Base-by-base conservation (phyloP, 2,113 vertebrate genomes). In the Charadrius vociferus region DNA sequence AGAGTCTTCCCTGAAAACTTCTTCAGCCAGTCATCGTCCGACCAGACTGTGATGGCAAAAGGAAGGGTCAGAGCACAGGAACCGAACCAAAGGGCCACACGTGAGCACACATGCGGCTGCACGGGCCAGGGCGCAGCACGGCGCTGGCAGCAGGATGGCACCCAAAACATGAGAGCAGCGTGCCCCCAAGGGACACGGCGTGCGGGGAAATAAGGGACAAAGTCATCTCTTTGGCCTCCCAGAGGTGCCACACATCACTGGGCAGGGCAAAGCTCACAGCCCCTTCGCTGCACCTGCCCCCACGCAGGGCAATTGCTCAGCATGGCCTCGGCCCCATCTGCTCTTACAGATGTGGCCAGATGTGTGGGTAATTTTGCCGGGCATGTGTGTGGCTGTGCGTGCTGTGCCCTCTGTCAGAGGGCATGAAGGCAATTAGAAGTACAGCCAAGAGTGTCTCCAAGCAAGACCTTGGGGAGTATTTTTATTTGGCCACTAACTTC, bases 1-100 rank as follows among this genome's bases (percentile, higher is more conserved):
- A 98, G 85, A 3, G 99, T 99, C 96, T 99, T 99, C 36, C 99
- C 99, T 0, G 99, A 99, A 96, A 99, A 99, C 94, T 99, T 99
- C 98, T 99, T 99, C 95, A 99, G 96, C 99, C 99, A 99, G 77
- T 99, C 99, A 4, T 99, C 99, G 36, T 99, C 99, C 1, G 99
- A 99, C 99, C 99, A 99, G 78, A 99, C 99, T 99, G 91, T 5
- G 7, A 63, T 2, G 19, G 80, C 32, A 10, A 80, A 88, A 77
- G 12, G 58, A 41, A 66, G 36, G 47, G 56, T 93, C 85, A 87
- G 79, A 52, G 47, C 61, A n/a, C 32, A 39, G 27, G 90, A 50
- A 80, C 0, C 1, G 5, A 72, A 22, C 45, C 10, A 0, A 15
- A 74, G 11, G 8, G 34, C 19, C 49, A 14, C 0, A 0, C 1